These are phyloP conservation scores for Dasypus novemcinctus DNA, from an alignment of 2,113 vertebrate genomes.

Conservation along the genomic window DNA sequence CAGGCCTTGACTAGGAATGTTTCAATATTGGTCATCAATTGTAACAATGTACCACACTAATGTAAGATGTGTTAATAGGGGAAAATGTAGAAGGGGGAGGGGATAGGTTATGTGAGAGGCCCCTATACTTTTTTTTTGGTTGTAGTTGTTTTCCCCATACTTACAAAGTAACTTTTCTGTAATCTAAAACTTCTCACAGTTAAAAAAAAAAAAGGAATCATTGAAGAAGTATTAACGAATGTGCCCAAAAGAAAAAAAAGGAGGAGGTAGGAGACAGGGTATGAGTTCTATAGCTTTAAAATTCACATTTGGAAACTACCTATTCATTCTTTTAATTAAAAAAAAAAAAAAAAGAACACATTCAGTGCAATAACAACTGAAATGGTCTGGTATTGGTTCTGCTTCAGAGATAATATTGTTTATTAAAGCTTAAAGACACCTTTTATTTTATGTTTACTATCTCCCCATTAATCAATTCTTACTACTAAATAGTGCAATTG, in stretches of 20 bases:
- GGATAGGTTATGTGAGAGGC: no score
- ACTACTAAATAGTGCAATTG: neutral
- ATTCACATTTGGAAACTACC: neutral
- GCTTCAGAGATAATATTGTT: neutral
- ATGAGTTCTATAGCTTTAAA: neutral
- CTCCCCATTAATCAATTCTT: neutral
- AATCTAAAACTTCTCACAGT: no score
- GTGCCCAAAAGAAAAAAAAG: neutral
- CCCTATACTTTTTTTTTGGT: no score
- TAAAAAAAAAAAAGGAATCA: neutral
- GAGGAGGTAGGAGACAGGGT: neutral
- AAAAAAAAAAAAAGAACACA: neutral
- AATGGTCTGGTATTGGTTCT: neutral
- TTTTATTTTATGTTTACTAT: neutral
- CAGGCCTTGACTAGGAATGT: no score
- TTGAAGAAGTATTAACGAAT: neutral
- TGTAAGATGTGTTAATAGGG: no score
- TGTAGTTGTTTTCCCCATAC: no score
- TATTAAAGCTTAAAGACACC: neutral
- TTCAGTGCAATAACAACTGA: rapidly evolving
- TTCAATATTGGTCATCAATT: no score
- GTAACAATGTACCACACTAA: no score
- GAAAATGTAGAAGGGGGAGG: no score
- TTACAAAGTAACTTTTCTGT: no score
- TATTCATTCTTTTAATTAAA: neutral